These are phyloP conservation scores for Schlechtendalia chinensis DNA, from an alignment of 1,140 invertebrate species.

Conservation along the genomic window DNA sequence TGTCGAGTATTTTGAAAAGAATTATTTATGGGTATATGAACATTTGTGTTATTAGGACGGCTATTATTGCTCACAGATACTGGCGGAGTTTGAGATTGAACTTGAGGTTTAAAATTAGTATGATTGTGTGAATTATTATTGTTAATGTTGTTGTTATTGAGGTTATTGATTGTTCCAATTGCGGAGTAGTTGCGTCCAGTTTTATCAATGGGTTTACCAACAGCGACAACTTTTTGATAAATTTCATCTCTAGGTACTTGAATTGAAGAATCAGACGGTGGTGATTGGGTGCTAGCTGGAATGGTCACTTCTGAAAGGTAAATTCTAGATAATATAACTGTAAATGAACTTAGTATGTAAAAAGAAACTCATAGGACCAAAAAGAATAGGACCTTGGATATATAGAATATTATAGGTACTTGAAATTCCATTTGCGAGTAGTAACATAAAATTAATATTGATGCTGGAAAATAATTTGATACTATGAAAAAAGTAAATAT, in stretches of 20 bases:
- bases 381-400: conserved; percentile 17
- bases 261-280: conserved; percentile 32
- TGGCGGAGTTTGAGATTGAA: conserved; percentile 24
- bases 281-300: conserved; percentile 36
- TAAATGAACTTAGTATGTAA: background rate
- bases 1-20: conserved; percentile 36
- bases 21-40: conserved; percentile 26
- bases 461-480: background rate
- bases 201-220: conserved; percentile 38
- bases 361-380: background rate
- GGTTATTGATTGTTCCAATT: conserved; percentile 33
- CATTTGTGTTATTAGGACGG: conserved; percentile 35
- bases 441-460: conserved; percentile 13
- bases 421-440: conserved; percentile 3
- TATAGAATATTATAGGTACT: background rate
- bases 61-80: conserved; percentile 15
- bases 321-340: conserved; percentile 28
- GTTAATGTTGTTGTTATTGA: background rate
- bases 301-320: conserved; percentile 45
- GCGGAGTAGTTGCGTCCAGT: conserved; percentile 24
- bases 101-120: conserved; percentile 32
- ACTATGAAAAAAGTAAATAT: conserved; percentile 6
- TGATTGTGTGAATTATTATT: conserved; percentile 35
- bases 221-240: conserved; percentile 43
- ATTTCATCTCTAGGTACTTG: conserved; percentile 30